phyloP scores from a whole-genome alignment of 2,797 vertebrate species.

The Myotis planiceps region DNA sequence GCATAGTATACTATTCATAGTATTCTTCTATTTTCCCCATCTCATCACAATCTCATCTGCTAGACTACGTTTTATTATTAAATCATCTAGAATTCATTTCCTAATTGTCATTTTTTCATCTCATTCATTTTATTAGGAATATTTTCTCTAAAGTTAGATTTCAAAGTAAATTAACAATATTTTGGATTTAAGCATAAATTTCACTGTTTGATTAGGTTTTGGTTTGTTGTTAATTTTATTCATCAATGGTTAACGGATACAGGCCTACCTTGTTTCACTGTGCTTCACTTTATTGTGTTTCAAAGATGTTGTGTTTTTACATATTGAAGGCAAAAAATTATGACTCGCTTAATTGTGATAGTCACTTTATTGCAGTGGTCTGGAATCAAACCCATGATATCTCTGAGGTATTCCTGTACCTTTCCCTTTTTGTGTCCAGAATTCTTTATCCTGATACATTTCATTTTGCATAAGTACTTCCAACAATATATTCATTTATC shows the following conservation, averaged over 20 bases:
- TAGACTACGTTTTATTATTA: not conserved
- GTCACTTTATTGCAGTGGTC: not conserved
- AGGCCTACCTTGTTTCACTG: not conserved
- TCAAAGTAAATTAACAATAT: not conserved
- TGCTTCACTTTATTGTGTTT: not conserved
- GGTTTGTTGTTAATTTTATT: not conserved
- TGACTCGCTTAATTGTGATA: not conserved
- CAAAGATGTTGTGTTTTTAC: not conserved
- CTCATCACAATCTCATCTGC: not conserved
- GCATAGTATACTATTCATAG: not conserved
- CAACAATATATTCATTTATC: not conserved
- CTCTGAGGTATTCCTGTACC: not conserved
- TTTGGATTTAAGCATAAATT: constrained; percentile 2
- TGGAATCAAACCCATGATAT: not conserved
- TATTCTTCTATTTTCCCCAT: not conserved
- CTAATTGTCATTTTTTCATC: not conserved
- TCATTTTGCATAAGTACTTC: constrained; percentile 21
- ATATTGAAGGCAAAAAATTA: not conserved
- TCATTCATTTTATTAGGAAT: not conserved
- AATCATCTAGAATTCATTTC: not conserved
- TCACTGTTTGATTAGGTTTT: not conserved
- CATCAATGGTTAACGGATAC: not conserved
- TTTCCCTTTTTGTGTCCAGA: not conserved
- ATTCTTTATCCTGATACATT: constrained; percentile 27
- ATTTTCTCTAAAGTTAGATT: constrained; percentile 8